Percentiles rank a stretch among this genome's conserved stretches.
Evolutionary conservation across 2,113 vertebrate genomes (phyloP).

Genomic region (Xenus cinereus): DNA sequence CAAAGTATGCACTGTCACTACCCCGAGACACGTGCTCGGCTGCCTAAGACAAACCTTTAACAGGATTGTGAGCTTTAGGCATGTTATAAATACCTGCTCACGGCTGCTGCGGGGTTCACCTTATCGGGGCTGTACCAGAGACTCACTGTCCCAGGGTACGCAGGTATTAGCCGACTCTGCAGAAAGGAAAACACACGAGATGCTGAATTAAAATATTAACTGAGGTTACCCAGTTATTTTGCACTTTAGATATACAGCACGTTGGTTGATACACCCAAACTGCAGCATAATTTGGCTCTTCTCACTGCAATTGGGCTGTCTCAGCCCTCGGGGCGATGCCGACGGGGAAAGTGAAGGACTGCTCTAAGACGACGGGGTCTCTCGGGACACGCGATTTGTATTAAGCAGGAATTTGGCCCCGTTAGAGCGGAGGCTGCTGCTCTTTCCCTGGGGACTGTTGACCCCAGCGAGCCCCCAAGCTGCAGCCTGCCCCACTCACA

Average conservation of each 20-base stretch:
- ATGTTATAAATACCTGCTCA: constrained; percentile 1
- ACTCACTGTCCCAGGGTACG: background rate
- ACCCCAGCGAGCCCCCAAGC: fast-evolving
- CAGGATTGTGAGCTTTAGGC: background rate
- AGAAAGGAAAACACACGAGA: background rate
- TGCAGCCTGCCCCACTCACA: background rate
- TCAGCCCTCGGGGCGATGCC: background rate
- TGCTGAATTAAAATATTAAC: background rate
- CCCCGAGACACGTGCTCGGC: background rate
- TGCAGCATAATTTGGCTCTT: background rate
- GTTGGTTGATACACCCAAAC: background rate
- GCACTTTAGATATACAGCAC: fast-evolving
- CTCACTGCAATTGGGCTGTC: too few relatives aligned
- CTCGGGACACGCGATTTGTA: background rate
- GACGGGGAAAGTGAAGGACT: background rate
- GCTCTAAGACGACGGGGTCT: fast-evolving
- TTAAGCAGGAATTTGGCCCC: background rate
- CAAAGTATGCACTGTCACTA: background rate
- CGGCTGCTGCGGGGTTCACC: background rate
- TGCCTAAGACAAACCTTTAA: background rate
- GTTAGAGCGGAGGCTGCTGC: background rate
- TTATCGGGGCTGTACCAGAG: background rate
- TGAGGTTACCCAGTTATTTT: background rate
- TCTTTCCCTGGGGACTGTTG: fast-evolving
- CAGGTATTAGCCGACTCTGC: background rate